Evolutionary conservation across 1,140 invertebrate genomes (phyloP).

Genomic region (Frieseomelitta varia): DNA sequence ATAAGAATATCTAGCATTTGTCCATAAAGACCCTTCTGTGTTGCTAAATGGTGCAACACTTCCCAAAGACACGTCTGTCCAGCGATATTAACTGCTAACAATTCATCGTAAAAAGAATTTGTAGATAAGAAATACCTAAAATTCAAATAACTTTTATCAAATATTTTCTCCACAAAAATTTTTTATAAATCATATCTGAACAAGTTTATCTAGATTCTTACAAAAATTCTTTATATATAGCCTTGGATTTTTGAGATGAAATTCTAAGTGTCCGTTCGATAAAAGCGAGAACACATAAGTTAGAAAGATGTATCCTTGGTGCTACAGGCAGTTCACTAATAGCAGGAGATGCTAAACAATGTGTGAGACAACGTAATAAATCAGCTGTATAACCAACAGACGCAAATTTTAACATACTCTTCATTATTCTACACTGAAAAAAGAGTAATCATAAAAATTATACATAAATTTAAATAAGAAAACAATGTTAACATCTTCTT

Average conservation of each 20-base stretch:
- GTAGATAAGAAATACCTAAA: constrained; percentile 86
- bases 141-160: constrained; percentile 27
- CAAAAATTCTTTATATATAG: constrained; percentile 83
- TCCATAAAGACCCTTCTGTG: constrained; percentile 83
- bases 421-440: constrained; percentile 85
- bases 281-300: constrained; percentile 87
- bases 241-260: constrained; percentile 71
- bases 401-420: constrained; percentile 89
- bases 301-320: constrained; percentile 87
- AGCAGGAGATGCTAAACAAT: constrained; percentile 82
- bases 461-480: background rate
- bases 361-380: constrained; percentile 85
- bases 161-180: background rate
- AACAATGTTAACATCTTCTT: background rate
- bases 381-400: constrained; percentile 87
- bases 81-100: constrained; percentile 85
- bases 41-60: constrained; percentile 84
- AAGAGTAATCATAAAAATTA: background rate
- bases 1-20: constrained; percentile 83
- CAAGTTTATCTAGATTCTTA: constrained; percentile 70
- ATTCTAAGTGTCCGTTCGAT: constrained; percentile 84
- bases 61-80: constrained; percentile 85
- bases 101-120: constrained; percentile 88
- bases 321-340: constrained; percentile 84
- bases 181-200: background rate